These are phyloP conservation scores for Meteorus sp. DNA, from an alignment of 1,140 invertebrate species.

Conservation along the genomic window DNA sequence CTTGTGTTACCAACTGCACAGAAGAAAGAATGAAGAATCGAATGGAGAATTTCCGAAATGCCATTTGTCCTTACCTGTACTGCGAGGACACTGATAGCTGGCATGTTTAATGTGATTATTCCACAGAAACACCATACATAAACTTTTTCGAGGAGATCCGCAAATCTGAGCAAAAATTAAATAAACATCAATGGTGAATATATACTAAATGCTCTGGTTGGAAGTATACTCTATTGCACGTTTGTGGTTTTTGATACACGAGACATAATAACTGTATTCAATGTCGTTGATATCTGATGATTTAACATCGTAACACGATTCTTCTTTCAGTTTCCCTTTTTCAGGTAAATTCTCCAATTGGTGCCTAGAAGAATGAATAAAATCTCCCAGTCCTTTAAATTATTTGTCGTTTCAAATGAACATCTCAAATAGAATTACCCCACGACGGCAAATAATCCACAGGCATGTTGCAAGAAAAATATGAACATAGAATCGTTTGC, in stretches of 20 bases:
- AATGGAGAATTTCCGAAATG: no score
- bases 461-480: conserved; percentile 13
- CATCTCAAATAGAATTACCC: conserved; percentile 23
- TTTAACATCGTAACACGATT: background rate
- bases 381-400: background rate
- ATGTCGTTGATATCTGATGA: background rate
- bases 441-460: conserved; percentile 22
- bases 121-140: no score
- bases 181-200: no score
- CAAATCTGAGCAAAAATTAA: no score
- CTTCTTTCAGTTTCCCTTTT: background rate
- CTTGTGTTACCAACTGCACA: conserved; percentile 15
- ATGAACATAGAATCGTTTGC: conserved; percentile 13
- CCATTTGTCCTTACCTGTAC: no score
- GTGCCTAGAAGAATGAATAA: background rate
- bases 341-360: background rate
- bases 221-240: conserved; percentile 7
- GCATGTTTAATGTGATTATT: no score
- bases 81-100: no score
- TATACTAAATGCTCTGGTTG: no score
- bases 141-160: no score
- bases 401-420: background rate
- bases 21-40: no score
- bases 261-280: background rate
- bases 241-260: conserved; percentile 14